Conservation (phyloP, 1,140 invertebrate genomes). For the Coenobita brevimanus region DNA sequence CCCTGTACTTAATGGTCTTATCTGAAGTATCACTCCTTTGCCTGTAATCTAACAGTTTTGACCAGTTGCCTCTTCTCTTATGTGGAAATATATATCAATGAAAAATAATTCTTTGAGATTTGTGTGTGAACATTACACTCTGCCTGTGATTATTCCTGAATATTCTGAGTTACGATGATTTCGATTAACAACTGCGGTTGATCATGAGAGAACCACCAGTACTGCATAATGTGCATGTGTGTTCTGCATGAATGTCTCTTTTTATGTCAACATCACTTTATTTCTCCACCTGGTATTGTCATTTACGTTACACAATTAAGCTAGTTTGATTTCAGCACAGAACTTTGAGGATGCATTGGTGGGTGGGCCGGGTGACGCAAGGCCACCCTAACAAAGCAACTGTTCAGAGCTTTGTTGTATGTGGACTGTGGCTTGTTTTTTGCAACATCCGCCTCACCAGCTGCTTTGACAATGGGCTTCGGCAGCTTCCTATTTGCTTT, state of each 20-base stretch:
- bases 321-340: constrained; percentile 35
- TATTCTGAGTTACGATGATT: constrained; percentile 33
- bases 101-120: constrained; percentile 9
- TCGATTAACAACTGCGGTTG: constrained; percentile 4
- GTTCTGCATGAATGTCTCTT: constrained; percentile 23
- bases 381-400: not conserved
- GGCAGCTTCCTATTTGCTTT: not conserved
- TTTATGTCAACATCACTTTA: constrained; percentile 21
- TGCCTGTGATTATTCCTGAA: constrained; percentile 39
- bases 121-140: constrained; percentile 31
- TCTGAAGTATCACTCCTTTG: not conserved
- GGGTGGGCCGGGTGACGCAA: constrained; percentile 1
- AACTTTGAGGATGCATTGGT: constrained; percentile 21
- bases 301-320: constrained; percentile 15
- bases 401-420: not conserved
- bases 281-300: constrained; percentile 9
- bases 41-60: constrained; percentile 28
- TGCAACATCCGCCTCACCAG: not conserved
- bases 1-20: not conserved
- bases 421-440: not conserved
- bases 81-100: not conserved
- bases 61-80: constrained; percentile 7
- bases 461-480: constrained; percentile 5
- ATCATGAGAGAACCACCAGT: constrained; percentile 14
- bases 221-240: not conserved